Base-by-base conservation (phyloP, 1,140 invertebrate species). In the Apocrypta bakeri region DNA sequence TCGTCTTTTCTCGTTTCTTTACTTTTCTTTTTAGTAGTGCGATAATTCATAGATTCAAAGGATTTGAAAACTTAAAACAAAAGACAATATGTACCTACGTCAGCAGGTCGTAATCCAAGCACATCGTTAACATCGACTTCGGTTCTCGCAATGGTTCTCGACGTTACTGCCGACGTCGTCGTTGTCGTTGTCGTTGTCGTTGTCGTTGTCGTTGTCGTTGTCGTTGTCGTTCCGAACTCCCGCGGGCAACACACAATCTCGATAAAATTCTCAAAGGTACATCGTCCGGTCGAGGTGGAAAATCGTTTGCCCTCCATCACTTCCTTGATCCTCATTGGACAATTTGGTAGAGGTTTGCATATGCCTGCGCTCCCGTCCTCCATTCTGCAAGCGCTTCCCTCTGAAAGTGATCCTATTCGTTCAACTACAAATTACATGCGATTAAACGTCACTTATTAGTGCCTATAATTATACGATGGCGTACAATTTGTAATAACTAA, bases 201-300 rank as follows among this genome's bases (percentile, higher is more conserved):
- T 1, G 40, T 61, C n/a, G 12, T 27, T 24, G 25, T 1, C 24
- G 33, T 42, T 6, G 33, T 25, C 64, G 29, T 76, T 40, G 17
- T 73, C 31, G 48, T 76, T 17, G 27, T 33, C 21, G 27, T 25
- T 9, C 85, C 29, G n/a, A n/a, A n/a, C 37, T 86, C 83, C 8
- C 83, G 0, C 0, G 87, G 88, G 72, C 91, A 92, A 40, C 91
- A 92, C 63, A 91, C 90, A 17, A 91, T 89, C 82, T 92, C 91
- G 0, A 85, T 79, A 0, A 82, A 79, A 9, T 82, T 79, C 1
- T 82, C 40, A 27, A 91, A 92, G 0, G 89, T 87, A 27, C 91
- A 92, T n/a, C 90, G 86, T 2, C 83, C 87, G 12, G 64, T 79
- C 0, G 87, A 85, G 1, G 75, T 69, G 1, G 84, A 56, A 31